These are phyloP conservation scores for Pelobates fuscus DNA, from an alignment of 2,113 vertebrate genomes.

Conservation along the genomic window DNA sequence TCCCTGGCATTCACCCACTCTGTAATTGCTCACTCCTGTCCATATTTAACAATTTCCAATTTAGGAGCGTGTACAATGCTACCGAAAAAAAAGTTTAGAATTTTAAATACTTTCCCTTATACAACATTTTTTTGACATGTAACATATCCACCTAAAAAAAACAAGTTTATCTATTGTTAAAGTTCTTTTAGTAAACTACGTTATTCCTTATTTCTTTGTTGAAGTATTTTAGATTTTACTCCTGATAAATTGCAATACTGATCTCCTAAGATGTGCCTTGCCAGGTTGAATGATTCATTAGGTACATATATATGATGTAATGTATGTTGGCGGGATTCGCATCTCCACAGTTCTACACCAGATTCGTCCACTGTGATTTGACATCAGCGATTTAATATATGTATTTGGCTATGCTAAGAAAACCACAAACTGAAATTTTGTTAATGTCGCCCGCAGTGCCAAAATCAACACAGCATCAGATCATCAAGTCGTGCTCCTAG, in stretches of 20 bases:
- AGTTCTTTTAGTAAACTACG: background rate
- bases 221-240: slow-evolving; percentile 7
- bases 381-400: slow-evolving; percentile 10
- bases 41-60: no score
- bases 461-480: slow-evolving; percentile 14
- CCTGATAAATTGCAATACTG: slow-evolving; percentile 24
- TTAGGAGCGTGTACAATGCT: no score
- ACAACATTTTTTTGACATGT: no score
- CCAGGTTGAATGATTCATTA: slow-evolving; percentile 37
- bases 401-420: slow-evolving; percentile 8
- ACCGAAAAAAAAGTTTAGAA: no score
- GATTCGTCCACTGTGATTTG: slow-evolving; percentile 19
- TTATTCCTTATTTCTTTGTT: slow-evolving; percentile 3
- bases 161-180: no score
- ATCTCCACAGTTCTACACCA: slow-evolving; percentile 6
- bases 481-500: background rate
- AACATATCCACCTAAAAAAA: no score
- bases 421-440: slow-evolving; percentile 15
- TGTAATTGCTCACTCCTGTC: no score
- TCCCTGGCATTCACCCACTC: no score
- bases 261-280: slow-evolving; percentile 6
- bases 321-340: slow-evolving; percentile 19
- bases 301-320: slow-evolving; percentile 36
- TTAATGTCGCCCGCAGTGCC: slow-evolving; percentile 5
- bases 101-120: no score